These are phyloP conservation scores for Aquatica leii DNA, from an alignment of 2,888 invertebrate genomes.

Conservation along the genomic window DNA sequence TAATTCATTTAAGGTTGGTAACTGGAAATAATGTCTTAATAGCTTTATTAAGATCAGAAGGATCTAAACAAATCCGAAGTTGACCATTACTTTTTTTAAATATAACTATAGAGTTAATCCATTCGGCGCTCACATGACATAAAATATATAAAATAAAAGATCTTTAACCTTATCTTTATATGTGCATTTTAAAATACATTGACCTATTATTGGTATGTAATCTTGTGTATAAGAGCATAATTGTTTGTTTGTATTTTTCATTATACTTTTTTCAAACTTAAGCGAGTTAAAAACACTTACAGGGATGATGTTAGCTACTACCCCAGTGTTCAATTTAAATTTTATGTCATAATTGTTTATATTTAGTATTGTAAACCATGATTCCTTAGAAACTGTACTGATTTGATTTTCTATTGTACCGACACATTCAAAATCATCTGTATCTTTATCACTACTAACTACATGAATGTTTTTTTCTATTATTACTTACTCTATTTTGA, in stretches of 20 bases:
- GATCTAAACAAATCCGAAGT: too few species aligned
- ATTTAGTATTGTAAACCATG: not conserved
- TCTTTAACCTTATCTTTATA: conserved; percentile 25
- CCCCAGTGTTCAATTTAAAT: not conserved
- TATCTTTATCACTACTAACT: not conserved
- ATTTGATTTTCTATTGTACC: not conserved
- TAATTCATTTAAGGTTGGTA: too few species aligned
- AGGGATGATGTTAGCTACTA: conserved; percentile 10
- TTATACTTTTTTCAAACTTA: not conserved
- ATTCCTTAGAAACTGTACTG: not conserved
- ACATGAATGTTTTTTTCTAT: not conserved
- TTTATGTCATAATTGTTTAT: not conserved
- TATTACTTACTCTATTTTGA: too few species aligned
- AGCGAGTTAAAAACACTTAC: conserved; percentile 6
- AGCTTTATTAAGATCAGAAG: too few species aligned
- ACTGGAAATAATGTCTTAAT: too few species aligned
- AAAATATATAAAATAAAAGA: conserved; percentile 31
- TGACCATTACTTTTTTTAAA: conserved; percentile 10
- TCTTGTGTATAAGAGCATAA: conserved; percentile 30
- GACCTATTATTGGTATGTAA: not conserved
- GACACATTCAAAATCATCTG: not conserved
- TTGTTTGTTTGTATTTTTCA: not conserved
- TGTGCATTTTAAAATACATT: conserved; percentile 11
- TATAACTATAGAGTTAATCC: conserved; percentile 22
- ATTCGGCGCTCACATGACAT: conserved; percentile 11